Evolutionary conservation across 2,797 vertebrate genomes (phyloP), one percentile per base, ranked within the genome.

Genomic region (Acanthornis magna): DNA sequence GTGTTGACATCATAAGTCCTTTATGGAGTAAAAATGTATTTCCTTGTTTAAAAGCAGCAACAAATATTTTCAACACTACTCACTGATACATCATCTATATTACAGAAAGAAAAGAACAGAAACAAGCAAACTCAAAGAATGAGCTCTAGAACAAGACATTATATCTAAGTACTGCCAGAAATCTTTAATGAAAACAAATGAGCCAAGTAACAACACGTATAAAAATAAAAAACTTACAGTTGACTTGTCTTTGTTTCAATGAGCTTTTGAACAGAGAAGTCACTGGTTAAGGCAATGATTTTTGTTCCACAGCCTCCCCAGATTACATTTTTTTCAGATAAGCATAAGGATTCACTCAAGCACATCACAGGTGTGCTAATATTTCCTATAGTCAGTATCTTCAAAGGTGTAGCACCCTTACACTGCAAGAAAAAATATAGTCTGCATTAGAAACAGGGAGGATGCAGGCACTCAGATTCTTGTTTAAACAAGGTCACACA

Each of bases 291-390:
- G 17, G 98, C 98, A 92, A 99, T 95, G 91, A 99, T 96, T 91
- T 97, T 98, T 91, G 98, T 98, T 38, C 99, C 99, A 90, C 99
- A 99, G 94, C 98, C 98, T 50, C 98, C 99, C 99, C 99, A 99
- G 91, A 98, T 96, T 0, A 92, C 81, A 83, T 97, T 97, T 94
- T 97, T 98, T 95, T 99, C 99, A 81, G 97, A 89, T 18, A 98
- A 96, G 75, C 98, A 98, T 11, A 87, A 85, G 2, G 98, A 99
- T 93, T 98, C 98, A 0, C 98, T 98, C 96, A 99, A 86, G 89
- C 98, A 98, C 98, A 99, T 97, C 62, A 99, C 78, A 0, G 99
- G 99, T 4, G 99, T 99, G 96, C 97, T 98, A 77, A 98, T 81
- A 70, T 97, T 97, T 38, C 99, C 99, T 72, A 99, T 93, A 38